Evolutionary conservation across 2,888 invertebrate genomes (phyloP), one percentile per base, ranked within the genome.

Genomic region (Bibio marci): DNA sequence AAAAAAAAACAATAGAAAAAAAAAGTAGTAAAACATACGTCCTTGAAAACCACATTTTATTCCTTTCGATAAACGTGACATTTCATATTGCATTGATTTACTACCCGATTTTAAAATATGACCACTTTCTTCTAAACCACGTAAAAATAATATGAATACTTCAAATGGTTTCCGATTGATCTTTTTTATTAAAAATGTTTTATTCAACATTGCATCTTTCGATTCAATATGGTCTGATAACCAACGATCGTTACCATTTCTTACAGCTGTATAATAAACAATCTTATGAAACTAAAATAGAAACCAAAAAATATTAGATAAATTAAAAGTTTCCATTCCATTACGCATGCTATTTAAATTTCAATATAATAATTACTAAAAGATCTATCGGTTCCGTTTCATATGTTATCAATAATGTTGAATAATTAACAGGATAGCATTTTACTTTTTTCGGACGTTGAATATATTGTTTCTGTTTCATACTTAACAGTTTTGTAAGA

Each of bases 21-120:
- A n/a, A 25, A 30, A 17, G 22, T 14, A 11, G 12, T 11, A 30
- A 31, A 34, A 54, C 58, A 54, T 48, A 62, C 62, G 48, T 39
- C 62, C 62, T 48, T 62, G 62, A 1, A 60, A 59, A 41, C 59
- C 58, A 43, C 62, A 62, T 28, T 51, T 50, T 1, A 59, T 52
- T 10, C 58, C 53, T 6, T 53, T 53, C 36, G 61, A 59, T 3
- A 61, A 49, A 14, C 54, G 41, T 1, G 61, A 58, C 38, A 53
- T 34, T n/a, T 19, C 18, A 27, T 35, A 39, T 15, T 11, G 3
- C 3, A 1, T 28, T 8, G 4, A 38, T 25, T 25, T 19, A 12
- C n/a, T 33, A n/a, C 15, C 39, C 31, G 17, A 30, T 28, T 30
- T 32, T 11, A 3, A 18, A 30, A 13, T 52, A 52, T 1, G 56